A percentile compares a stretch with the other conserved stretches of the same genome.
Evolutionary conservation across 2,797 vertebrate genomes (phyloP).

Genomic region (Sebastes jordani): DNA sequence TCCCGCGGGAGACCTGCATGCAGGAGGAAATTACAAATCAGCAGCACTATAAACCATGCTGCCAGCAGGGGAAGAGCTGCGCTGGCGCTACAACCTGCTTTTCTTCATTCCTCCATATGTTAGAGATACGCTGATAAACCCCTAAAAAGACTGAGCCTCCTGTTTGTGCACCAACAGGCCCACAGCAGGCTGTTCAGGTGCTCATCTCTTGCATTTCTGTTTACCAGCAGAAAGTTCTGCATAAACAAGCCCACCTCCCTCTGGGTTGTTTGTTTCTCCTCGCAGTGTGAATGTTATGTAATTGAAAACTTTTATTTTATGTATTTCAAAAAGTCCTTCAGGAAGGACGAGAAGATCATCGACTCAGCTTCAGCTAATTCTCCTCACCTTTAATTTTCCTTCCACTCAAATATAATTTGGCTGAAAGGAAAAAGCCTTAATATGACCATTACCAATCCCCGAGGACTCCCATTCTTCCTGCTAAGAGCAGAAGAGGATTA

Average conservation of each 20-base stretch:
- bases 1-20: conserved; percentile 35
- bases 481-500: conserved; percentile 47
- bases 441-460: conserved; percentile 11
- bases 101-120: conserved; percentile 13
- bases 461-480: conserved; percentile 28
- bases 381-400: conserved; percentile 4
- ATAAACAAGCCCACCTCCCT: conserved; percentile 28
- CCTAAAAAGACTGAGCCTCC: neutral
- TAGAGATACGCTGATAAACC: conserved; percentile 30
- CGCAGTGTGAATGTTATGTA: neutral
- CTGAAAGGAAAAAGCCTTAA: conserved; percentile 4
- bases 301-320: conserved; percentile 13
- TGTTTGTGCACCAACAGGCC: conserved; percentile 15
- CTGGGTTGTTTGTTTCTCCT: neutral
- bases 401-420: conserved; percentile 13
- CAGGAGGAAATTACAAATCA: conserved; percentile 65
- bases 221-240: neutral
- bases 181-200: neutral
- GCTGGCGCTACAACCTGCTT: neutral
- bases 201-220: conserved; percentile 35
- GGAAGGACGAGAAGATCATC: conserved; percentile 18
- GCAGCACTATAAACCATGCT: conserved; percentile 28
- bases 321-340: conserved; percentile 16
- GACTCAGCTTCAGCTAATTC: conserved; percentile 5
- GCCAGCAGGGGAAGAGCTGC: conserved; percentile 21